These are phyloP conservation scores for Ondatra zibethicus DNA, from an alignment of 2,113 vertebrate species.

Conservation along the genomic window DNA sequence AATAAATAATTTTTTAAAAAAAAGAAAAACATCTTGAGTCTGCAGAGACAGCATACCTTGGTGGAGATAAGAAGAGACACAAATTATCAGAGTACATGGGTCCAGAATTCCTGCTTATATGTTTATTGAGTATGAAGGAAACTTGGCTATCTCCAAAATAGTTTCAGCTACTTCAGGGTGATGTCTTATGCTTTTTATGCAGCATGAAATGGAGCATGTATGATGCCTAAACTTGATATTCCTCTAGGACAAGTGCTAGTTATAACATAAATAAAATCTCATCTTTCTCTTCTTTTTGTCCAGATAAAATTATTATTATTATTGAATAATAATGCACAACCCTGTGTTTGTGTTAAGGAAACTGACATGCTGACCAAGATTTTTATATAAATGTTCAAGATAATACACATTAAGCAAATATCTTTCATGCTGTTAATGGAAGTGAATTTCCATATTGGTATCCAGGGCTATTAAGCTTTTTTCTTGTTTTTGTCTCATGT, in stretches of 20 bases:
- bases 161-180: not conserved
- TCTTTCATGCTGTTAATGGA: not conserved
- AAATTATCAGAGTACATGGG: not conserved
- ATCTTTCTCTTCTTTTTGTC: not conserved
- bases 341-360: not conserved
- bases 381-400: conserved; percentile 47
- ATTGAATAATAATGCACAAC: not conserved
- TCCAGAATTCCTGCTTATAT: not conserved
- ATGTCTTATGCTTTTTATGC: not conserved
- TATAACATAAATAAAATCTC: not conserved
- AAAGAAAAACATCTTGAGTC: not conserved
- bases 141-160: not conserved
- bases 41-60: not conserved
- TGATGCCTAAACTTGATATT: not conserved
- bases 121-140: conserved; percentile 4
- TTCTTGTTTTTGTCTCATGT: not conserved
- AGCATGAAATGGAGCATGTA: not conserved
- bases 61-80: not conserved
- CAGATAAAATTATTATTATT: conserved; percentile 23
- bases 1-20: too few relatives aligned
- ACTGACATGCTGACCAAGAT: conserved; percentile 11
- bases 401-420: not conserved
- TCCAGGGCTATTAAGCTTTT: conserved; percentile 17
- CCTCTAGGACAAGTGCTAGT: not conserved
- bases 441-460: conserved; percentile 32